phyloP scores from a whole-genome alignment of 2,797 vertebrate genomes.

The Myripristis jacobus region DNA sequence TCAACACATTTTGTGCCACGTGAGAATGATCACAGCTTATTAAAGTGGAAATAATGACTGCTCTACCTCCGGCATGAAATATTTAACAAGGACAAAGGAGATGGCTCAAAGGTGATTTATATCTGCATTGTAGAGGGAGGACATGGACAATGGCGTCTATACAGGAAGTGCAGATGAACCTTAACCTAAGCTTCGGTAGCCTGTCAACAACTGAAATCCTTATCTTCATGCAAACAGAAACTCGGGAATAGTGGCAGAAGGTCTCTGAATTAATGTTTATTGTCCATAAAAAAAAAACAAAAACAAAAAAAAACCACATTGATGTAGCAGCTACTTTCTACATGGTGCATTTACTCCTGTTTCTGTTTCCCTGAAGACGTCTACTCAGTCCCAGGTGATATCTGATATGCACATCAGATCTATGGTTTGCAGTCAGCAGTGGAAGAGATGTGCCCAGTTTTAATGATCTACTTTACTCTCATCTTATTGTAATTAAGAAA shows the following conservation, averaged over 20 bases:
- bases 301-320: conserved; percentile 49
- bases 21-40: conserved; percentile 85
- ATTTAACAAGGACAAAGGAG: conserved; percentile 86
- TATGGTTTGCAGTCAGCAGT: conserved; percentile 18
- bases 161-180: conserved; percentile 64
- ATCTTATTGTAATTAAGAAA: conserved; percentile 1
- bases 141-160: conserved; percentile 53
- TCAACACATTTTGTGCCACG: conserved; percentile 79
- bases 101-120: conserved; percentile 79
- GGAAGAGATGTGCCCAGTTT: conserved; percentile 31
- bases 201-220: conserved; percentile 44
- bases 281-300: conserved; percentile 38
- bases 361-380: conserved; percentile 1
- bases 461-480: conserved; percentile 44
- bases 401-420: conserved; percentile 36
- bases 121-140: conserved; percentile 73
- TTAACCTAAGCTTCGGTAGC: conserved; percentile 54
- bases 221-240: conserved; percentile 46
- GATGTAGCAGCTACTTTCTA: conserved; percentile 7
- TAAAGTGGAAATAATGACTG: conserved; percentile 84
- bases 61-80: conserved; percentile 83
- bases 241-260: conserved; percentile 12
- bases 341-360: not conserved
- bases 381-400: conserved; percentile 11
- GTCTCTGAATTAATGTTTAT: conserved; percentile 47